Evolutionary conservation across 2,113 vertebrate genomes (phyloP).

Genomic region (Fulmarus glacialis): DNA sequence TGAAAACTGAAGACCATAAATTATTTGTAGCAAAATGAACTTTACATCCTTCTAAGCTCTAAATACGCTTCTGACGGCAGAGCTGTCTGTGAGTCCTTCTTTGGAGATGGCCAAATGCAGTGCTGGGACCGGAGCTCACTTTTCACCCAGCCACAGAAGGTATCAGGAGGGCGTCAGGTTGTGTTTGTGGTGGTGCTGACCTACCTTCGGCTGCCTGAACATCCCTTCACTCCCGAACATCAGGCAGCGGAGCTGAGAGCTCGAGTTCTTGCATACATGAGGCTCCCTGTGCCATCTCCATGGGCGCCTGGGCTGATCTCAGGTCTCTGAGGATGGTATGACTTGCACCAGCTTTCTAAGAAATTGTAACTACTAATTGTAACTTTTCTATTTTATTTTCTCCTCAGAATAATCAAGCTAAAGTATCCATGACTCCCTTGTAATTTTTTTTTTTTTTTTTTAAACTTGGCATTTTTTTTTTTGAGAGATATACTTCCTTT

Average conservation of each 20-base stretch:
- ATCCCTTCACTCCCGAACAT: neutral
- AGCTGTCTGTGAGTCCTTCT: accelerated
- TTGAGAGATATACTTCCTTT: neutral
- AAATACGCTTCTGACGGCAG: neutral
- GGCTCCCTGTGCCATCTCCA: neutral
- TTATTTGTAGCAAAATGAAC: neutral
- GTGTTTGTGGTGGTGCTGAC: accelerated
- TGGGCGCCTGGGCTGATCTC: neutral
- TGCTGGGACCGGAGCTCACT: neutral
- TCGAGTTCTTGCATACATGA: accelerated
- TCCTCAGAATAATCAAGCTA: neutral
- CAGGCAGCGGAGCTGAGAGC: accelerated
- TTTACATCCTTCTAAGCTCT: neutral
- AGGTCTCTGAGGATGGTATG: neutral
- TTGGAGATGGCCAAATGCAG: accelerated
- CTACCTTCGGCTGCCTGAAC: neutral
- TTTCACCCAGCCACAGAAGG: neutral
- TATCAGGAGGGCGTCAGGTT: neutral
- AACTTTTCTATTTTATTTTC: neutral
- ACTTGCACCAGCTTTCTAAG: neutral
- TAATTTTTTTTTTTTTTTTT: neutral
- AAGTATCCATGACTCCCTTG: neutral
- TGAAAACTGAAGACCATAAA: neutral
- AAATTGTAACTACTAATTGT: neutral
- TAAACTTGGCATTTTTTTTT: neutral